Percentiles rank a stretch among this genome's conserved stretches.
Conservation (phyloP, 2,797 vertebrate species). For the Anomalospiza imberbis region DNA sequence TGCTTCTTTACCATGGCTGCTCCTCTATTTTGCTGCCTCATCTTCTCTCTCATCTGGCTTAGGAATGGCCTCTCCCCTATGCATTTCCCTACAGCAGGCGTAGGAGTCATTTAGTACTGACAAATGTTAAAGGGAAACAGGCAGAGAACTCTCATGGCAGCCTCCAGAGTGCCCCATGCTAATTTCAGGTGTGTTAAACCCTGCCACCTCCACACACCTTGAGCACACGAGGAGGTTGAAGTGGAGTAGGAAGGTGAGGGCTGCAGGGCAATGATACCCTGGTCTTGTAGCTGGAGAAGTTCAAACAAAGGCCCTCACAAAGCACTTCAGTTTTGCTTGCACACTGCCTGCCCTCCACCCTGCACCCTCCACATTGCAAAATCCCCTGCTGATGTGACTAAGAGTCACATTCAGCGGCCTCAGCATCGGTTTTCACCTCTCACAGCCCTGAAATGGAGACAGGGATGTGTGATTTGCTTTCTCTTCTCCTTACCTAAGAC, state of each 20-base stretch:
- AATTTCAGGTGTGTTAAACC: neutral
- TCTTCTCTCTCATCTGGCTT: neutral
- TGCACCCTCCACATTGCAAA: slow-evolving; percentile 16
- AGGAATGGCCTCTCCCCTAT: neutral
- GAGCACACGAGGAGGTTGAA: neutral
- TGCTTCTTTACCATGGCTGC: neutral
- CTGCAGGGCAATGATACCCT: neutral
- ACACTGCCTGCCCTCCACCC: neutral
- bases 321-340: neutral
- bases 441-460: neutral
- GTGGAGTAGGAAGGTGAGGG: neutral
- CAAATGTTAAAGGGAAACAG: neutral
- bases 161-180: neutral
- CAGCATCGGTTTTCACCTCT: neutral
- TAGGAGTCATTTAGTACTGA: neutral
- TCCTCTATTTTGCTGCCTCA: neutral
- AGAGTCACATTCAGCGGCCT: slow-evolving; percentile 20
- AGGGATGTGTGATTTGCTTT: neutral
- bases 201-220: neutral
- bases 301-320: neutral
- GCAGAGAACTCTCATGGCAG: neutral
- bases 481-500: slow-evolving; percentile 17
- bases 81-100: neutral
- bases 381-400: slow-evolving; percentile 24
- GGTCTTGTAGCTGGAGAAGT: neutral